Evolutionary conservation across 2,888 invertebrate species (phyloP), one percentile per base, ranked within the genome.

Genomic region (Cataglyphis rosenhaueri): DNA sequence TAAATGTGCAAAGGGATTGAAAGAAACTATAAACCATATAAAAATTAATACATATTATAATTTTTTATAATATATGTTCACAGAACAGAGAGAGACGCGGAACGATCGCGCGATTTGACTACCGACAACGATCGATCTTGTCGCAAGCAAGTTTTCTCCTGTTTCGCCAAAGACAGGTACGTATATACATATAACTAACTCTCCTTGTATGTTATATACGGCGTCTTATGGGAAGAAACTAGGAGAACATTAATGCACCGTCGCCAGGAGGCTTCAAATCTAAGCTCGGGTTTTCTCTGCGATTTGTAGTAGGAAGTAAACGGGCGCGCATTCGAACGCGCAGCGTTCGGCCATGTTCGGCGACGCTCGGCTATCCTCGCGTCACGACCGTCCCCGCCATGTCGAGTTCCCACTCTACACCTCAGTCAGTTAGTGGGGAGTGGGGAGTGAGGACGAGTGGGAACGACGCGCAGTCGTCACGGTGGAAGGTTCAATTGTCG

Each of bases 401-500:
- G 48, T 44, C 32, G 55, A 15, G 70, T 68, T 55, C 83, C 85
- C 84, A 59, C 81, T n/a, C 29, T 25, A 5, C 57, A 44, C 32
- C 61, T 62, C 81, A 38, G 73, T 70, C 44, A 38, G 61, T 4
- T 1, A 35, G 35, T 35, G 12, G 59, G 70, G 61, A 32, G 57
- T 41, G 83, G 71, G 82, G 85, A 41, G 57, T 35, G 83, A 66
- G 82, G 83, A 73, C 15, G 4, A 3, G 21, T 3, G 90, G 87
- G 88, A 85, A 85, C 79, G 70, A 71, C 44, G n/a, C 8, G 70
- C 64, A n/a, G 57, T 78, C 55, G 88, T 84, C 79, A 86, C 85
- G 87, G 84, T 78, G 84, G 74, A 84, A 89, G 89, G 90, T 89
- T 91, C 92, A 93, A 92, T 93, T 91, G 92, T 91, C 89, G 89